Evolutionary conservation across 2,888 invertebrate genomes (phyloP).

Genomic region (Antitype chi): DNA sequence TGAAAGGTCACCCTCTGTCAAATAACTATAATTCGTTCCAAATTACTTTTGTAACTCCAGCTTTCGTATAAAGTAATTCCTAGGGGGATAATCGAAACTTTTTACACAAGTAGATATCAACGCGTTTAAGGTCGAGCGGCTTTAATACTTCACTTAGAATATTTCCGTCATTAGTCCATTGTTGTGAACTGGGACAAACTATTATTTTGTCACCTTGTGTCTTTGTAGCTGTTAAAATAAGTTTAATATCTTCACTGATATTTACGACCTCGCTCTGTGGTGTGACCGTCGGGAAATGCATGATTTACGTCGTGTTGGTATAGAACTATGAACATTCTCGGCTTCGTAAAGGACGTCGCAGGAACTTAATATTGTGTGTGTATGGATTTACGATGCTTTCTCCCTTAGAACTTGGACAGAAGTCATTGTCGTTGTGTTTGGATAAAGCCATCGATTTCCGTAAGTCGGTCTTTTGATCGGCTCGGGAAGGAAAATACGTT

Average conservation of each 20-base stretch:
- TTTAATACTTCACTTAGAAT: slow-evolving; percentile 48
- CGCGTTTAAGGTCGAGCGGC: slow-evolving; percentile 34
- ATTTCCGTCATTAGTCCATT: slow-evolving; percentile 59
- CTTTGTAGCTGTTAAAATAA: slow-evolving; percentile 63
- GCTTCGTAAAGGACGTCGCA: slow-evolving; percentile 21
- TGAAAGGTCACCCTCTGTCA: slow-evolving; percentile 41
- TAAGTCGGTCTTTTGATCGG: slow-evolving; percentile 37
- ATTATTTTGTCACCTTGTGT: slow-evolving; percentile 68
- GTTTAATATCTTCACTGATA: slow-evolving; percentile 66
- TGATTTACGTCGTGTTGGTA: slow-evolving; percentile 60
- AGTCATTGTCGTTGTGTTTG: slow-evolving; percentile 23
- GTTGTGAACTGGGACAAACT: slow-evolving; percentile 65
- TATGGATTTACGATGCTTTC: slow-evolving; percentile 48
- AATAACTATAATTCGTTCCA: slow-evolving; percentile 41
- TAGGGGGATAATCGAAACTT: slow-evolving; percentile 47
- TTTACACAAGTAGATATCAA: slow-evolving; percentile 23
- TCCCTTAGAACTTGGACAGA: slow-evolving; percentile 37
- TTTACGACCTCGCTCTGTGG: slow-evolving; percentile 72
- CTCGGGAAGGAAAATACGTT: slow-evolving; percentile 11
- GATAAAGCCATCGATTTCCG: slow-evolving; percentile 28
- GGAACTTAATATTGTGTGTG: slow-evolving; percentile 35
- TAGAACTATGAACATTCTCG: slow-evolving; percentile 35
- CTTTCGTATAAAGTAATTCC: slow-evolving; percentile 31
- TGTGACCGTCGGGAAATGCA: slow-evolving; percentile 68
- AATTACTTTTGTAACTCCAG: slow-evolving; percentile 55